Conservation (phyloP, 2,113 vertebrate species). For the Bothrops jararaca region DNA sequence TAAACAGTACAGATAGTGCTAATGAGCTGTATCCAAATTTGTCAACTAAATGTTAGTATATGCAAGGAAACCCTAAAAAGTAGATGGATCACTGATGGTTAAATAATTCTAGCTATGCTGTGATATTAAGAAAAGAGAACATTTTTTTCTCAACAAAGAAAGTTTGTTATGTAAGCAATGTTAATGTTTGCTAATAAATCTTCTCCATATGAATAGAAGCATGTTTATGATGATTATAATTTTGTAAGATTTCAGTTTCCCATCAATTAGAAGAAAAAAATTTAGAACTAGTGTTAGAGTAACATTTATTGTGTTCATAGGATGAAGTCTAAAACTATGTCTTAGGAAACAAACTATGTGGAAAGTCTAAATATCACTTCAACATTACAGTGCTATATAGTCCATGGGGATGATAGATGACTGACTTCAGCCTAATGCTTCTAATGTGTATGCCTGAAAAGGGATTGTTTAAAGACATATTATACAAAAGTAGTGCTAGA, state of each 20-base stretch:
- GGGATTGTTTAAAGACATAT: neutral
- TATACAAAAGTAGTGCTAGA: neutral
- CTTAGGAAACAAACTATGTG: neutral
- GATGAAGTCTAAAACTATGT: neutral
- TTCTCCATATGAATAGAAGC: neutral
- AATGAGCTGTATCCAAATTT: constrained; percentile 49
- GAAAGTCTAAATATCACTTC: neutral
- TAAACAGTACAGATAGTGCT: constrained; percentile 26
- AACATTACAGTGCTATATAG: neutral
- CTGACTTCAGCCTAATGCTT: neutral
- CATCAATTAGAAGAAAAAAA: neutral
- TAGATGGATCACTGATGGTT: constrained; percentile 4
- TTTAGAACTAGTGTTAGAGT: neutral
- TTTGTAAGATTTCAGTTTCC: neutral
- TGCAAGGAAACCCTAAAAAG: constrained; percentile 14
- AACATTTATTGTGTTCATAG: constrained; percentile 8
- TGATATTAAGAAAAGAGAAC: neutral
- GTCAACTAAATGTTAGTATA: neutral
- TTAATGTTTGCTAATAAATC: neutral
- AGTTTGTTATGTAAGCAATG: constrained; percentile 9
- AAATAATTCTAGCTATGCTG: constrained; percentile 11
- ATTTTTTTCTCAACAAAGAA: neutral
- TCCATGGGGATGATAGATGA: neutral
- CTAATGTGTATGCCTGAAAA: neutral
- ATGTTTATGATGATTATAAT: neutral